phyloP scores from a whole-genome alignment of 2,888 invertebrate species.

The Tenthredo scrophulariae region DNA sequence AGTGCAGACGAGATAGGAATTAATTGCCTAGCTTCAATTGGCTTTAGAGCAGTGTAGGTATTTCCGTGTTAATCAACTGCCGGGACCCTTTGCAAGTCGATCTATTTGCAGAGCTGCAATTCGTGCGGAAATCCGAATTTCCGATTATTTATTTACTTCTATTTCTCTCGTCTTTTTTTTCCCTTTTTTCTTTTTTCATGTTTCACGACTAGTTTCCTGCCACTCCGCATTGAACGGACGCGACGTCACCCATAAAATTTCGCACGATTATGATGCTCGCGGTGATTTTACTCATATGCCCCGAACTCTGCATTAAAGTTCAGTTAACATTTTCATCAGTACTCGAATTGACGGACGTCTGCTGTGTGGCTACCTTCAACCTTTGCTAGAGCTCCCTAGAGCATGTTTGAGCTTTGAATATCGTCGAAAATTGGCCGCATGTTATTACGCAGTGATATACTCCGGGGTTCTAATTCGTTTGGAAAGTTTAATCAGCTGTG shows the following conservation, averaged over 20 bases:
- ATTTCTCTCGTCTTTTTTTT: neutral
- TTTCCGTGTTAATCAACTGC: conserved; percentile 22
- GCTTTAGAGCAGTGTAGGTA: neutral
- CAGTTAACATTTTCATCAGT: neutral
- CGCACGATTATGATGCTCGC: neutral
- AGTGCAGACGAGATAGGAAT: conserved; percentile 27
- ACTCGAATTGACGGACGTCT: neutral
- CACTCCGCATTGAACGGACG: neutral
- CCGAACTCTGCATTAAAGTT: neutral
- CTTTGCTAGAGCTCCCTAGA: neutral
- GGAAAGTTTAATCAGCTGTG: neutral
- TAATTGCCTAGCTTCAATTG: conserved; percentile 25
- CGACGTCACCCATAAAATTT: neutral
- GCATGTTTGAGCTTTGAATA: conserved; percentile 22
- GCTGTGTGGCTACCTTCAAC: neutral
- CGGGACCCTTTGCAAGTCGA: neutral
- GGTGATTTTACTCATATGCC: neutral
- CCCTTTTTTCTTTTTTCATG: too few relatives aligned
- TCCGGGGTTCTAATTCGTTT: neutral
- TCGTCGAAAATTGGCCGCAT: neutral
- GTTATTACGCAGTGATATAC: neutral
- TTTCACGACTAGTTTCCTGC: neutral
- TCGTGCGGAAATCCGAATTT: neutral
- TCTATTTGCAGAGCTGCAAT: neutral
- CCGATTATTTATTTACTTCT: neutral